Percentiles rank a stretch among this genome's conserved stretches.
These are phyloP conservation scores for Tigriopus californicus DNA, from an alignment of 2,888 invertebrate genomes.

Conservation along the genomic window DNA sequence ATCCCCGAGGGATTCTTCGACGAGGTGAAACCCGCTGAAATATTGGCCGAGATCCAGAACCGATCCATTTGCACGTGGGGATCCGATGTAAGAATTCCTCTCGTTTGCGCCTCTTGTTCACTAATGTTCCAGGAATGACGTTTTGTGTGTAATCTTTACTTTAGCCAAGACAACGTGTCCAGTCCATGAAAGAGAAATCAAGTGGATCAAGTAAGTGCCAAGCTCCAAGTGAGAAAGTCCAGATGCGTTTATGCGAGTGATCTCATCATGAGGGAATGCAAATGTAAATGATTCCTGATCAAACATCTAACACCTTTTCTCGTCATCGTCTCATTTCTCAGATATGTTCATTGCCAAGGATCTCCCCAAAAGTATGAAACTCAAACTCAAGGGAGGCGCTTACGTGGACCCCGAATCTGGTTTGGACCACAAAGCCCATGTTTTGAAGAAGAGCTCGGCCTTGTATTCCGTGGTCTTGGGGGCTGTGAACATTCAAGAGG, in stretches of 20 bases:
- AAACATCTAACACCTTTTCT: too few species aligned
- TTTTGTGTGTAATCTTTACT: too few species aligned
- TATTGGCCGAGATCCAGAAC: slow-evolving; percentile 21
- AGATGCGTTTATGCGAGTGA: too few species aligned
- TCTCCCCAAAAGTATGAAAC: slow-evolving; percentile 35
- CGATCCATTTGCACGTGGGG: slow-evolving; percentile 28
- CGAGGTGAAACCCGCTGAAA: slow-evolving; percentile 2
- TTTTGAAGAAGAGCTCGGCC: slow-evolving; percentile 27
- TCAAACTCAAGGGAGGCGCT: slow-evolving; percentile 59
- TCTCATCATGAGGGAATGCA: too few species aligned
- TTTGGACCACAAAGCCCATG: slow-evolving; percentile 43
- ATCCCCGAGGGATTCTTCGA: background rate
- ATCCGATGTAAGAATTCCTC: slow-evolving; percentile 24
- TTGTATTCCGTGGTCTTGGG: slow-evolving; percentile 64
- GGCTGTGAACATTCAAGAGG: slow-evolving; percentile 60
- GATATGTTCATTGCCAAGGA: background rate
- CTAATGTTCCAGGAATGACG: background rate
- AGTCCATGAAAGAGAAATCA: too few species aligned
- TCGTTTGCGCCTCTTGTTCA: background rate
- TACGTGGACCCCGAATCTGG: slow-evolving; percentile 84
- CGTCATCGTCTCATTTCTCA: too few species aligned
- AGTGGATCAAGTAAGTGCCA: too few species aligned
- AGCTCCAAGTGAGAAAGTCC: too few species aligned
- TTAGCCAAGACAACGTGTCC: too few species aligned
- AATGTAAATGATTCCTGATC: too few species aligned